phyloP scores from a whole-genome alignment of 2,888 invertebrate genomes.

The Ennomos erosarius region DNA sequence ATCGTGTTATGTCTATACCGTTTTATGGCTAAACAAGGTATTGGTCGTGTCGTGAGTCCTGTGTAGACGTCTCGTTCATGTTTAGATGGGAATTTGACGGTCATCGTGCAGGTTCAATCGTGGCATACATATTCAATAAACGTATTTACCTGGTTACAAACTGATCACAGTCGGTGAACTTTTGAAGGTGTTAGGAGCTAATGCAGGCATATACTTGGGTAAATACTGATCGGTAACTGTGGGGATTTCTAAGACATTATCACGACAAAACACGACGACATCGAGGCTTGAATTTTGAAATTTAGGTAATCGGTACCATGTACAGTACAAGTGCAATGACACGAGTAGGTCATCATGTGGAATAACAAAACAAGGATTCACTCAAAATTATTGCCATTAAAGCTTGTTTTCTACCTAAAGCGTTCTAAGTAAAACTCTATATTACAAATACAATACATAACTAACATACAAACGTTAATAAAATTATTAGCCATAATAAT shows the following conservation, averaged over 20 bases:
- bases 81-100: slow-evolving; percentile 34
- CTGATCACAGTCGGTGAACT: slow-evolving; percentile 39
- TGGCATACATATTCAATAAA: slow-evolving; percentile 56
- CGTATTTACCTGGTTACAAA: slow-evolving; percentile 47
- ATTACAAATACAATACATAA: too few relatives aligned
- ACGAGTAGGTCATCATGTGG: background rate
- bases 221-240: slow-evolving; percentile 14
- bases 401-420: too few relatives aligned
- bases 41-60: slow-evolving; percentile 12
- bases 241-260: slow-evolving; percentile 24
- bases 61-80: slow-evolving; percentile 15
- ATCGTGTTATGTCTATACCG: background rate
- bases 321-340: slow-evolving; percentile 1
- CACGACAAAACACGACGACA: slow-evolving; percentile 2
- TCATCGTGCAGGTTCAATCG: slow-evolving; percentile 50
- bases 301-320: background rate
- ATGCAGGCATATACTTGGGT: slow-evolving; percentile 22
- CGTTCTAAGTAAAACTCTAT: too few relatives aligned
- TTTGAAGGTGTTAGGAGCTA: slow-evolving; percentile 30
- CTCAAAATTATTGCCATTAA: too few relatives aligned
- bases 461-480: too few relatives aligned
- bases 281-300: slow-evolving; percentile 1
- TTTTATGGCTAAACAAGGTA: slow-evolving; percentile 1
- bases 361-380: too few relatives aligned
- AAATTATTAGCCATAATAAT: too few relatives aligned